These are phyloP conservation scores for Phoenicopterus ruber DNA, from an alignment of 2,113 vertebrate species.

Conservation along the genomic window DNA sequence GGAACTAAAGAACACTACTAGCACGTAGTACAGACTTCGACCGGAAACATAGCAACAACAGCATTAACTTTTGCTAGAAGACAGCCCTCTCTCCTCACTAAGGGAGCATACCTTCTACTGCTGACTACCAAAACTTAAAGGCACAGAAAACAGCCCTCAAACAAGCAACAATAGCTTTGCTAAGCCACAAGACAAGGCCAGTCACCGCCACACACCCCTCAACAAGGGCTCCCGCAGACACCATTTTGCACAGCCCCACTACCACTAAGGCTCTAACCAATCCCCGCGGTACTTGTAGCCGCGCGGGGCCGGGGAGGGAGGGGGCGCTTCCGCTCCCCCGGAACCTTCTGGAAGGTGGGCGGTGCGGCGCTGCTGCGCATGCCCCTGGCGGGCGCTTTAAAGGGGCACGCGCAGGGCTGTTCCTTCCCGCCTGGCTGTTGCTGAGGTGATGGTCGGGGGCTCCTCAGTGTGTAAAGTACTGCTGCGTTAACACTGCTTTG, in stretches of 20 bases:
- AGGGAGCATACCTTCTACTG: fast-evolving
- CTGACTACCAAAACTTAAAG: fast-evolving
- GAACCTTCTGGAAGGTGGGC: background rate
- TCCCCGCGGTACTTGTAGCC: background rate
- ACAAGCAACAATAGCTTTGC: fast-evolving
- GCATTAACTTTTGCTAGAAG: fast-evolving
- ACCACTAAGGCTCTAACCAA: background rate
- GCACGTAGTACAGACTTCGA: fast-evolving
- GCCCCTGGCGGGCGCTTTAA: background rate
- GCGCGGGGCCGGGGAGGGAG: too few relatives aligned
- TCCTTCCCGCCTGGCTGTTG: fast-evolving
- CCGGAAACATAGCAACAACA: fast-evolving
- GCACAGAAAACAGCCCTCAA: fast-evolving
- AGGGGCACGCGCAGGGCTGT: background rate
- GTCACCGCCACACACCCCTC: fast-evolving
- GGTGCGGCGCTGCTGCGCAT: fast-evolving
- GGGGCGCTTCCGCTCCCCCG: background rate
- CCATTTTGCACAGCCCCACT: too few relatives aligned
- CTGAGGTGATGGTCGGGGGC: too few relatives aligned
- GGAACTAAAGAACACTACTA: fast-evolving
- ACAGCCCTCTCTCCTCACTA: fast-evolving
- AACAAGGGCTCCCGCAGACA: fast-evolving
- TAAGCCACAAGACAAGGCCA: fast-evolving
- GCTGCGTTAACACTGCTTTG: fast-evolving
- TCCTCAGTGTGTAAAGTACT: too few relatives aligned